A percentile compares a stretch with the other conserved stretches of the same genome.
Evolutionary conservation across 2,888 invertebrate genomes (phyloP).

Genomic region (Neoitamus cyanurus): DNA sequence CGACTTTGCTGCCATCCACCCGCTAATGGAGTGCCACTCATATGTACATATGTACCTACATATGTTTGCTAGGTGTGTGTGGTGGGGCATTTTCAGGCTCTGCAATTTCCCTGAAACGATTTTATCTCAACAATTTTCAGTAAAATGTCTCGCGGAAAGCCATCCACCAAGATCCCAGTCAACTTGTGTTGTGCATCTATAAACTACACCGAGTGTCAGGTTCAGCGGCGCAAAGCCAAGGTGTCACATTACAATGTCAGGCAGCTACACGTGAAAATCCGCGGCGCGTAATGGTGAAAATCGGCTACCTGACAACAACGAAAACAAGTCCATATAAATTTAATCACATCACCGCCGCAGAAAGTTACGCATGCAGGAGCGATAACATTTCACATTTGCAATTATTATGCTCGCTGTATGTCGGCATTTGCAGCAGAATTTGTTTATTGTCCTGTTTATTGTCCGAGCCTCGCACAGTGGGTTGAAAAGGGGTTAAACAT

Average conservation of each 20-base stretch:
- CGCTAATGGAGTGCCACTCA: background rate
- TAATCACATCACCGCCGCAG: background rate
- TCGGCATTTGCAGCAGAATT: background rate
- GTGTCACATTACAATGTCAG: constrained; percentile 12
- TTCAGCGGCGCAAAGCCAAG: background rate
- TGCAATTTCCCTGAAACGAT: background rate
- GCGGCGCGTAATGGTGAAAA: background rate
- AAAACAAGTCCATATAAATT: constrained; percentile 9
- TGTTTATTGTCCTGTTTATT: background rate
- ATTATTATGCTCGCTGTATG: background rate
- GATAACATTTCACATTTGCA: constrained; percentile 1
- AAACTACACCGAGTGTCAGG: constrained; percentile 2
- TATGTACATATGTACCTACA: background rate
- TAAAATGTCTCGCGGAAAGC: background rate
- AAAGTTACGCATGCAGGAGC: constrained; percentile 3
- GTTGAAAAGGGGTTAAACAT: too few relatives aligned
- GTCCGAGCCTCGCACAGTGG: too few relatives aligned
- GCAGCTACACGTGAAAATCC: background rate
- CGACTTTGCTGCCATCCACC: background rate
- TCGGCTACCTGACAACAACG: background rate
- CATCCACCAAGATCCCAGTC: background rate
- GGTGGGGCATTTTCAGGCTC: background rate
- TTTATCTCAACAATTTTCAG: background rate
- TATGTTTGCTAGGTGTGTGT: background rate
- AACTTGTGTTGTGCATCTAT: background rate